Percentiles rank a stretch among this genome's conserved stretches.
Conservation (phyloP, 2,888 invertebrate genomes). For the Andrena fulva region DNA sequence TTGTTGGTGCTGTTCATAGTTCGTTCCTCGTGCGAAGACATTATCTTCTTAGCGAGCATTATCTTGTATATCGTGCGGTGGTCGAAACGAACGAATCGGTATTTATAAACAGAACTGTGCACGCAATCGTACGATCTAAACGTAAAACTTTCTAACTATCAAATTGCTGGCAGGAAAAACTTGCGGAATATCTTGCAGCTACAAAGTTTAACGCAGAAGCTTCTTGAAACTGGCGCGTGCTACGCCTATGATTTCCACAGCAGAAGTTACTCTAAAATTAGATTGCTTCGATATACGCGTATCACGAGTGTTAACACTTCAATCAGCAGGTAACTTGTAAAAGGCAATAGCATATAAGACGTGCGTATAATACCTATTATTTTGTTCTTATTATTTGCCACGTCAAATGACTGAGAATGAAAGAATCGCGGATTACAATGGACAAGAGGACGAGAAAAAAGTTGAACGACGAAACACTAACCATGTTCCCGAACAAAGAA, state of each 20-base stretch:
- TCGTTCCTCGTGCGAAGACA: not conserved
- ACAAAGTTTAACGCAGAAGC: too few species aligned
- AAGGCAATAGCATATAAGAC: not conserved
- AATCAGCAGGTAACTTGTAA: not conserved
- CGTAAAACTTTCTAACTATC: too few species aligned
- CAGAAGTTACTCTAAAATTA: constrained; percentile 34
- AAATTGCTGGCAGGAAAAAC: too few species aligned
- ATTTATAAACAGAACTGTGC: too few species aligned
- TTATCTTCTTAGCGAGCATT: not conserved
- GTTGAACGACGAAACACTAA: constrained; percentile 14
- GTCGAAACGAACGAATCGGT: too few species aligned
- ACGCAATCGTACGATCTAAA: too few species aligned
- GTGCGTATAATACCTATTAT: too few species aligned
- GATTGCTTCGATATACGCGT: not conserved
- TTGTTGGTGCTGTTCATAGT: constrained; percentile 2
- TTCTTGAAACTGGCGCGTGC: not conserved
- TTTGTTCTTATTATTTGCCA: too few species aligned
- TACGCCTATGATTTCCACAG: constrained; percentile 24
- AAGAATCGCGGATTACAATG: constrained; percentile 30
- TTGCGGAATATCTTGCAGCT: too few species aligned
- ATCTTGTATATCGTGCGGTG: too few species aligned
- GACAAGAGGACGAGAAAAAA: constrained; percentile 43
- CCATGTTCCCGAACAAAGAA: constrained; percentile 50
- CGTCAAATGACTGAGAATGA: constrained; percentile 65
- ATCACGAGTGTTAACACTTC: constrained; percentile 5